A percentile compares a stretch with the other conserved stretches of the same genome.
These are phyloP conservation scores for Strigamia maritima DNA, from an alignment of 2,888 invertebrate genomes.

Conservation along the genomic window DNA sequence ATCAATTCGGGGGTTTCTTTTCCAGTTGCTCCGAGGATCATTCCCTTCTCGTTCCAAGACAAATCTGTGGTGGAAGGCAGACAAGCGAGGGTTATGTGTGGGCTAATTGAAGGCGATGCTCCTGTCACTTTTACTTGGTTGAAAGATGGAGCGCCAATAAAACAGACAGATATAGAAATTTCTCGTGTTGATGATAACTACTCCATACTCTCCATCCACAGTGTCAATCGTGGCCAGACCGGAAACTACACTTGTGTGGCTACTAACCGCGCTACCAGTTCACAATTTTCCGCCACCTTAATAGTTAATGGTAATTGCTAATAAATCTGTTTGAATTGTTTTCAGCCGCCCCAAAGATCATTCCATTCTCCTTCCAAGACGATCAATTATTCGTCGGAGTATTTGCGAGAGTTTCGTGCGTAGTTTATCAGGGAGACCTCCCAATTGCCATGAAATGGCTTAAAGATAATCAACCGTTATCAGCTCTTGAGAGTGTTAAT, in stretches of 20 bases:
- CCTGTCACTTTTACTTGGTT: slow-evolving; percentile 52
- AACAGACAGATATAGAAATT: not conserved
- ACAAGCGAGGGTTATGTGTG: slow-evolving; percentile 56
- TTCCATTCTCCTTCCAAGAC: slow-evolving; percentile 57
- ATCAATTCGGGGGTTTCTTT: too few relatives aligned
- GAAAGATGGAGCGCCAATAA: slow-evolving; percentile 53
- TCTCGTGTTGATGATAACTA: not conserved
- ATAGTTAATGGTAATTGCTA: too few relatives aligned
- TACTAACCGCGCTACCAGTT: too few relatives aligned
- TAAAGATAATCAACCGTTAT: slow-evolving; percentile 55
- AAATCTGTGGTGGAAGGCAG: too few relatives aligned
- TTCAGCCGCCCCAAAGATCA: slow-evolving; percentile 57
- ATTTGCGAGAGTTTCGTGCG: slow-evolving; percentile 56
- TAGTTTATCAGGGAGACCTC: slow-evolving; percentile 48
- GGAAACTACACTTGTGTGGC: too few relatives aligned
- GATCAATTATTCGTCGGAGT: slow-evolving; percentile 58
- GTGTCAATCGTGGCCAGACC: not conserved
- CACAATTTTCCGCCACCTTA: too few relatives aligned
- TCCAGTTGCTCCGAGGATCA: slow-evolving; percentile 51
- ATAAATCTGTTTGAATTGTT: too few relatives aligned
- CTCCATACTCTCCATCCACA: slow-evolving; percentile 28
- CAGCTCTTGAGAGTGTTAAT: slow-evolving; percentile 28
- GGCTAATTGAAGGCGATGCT: slow-evolving; percentile 47
- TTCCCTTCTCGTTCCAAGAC: slow-evolving; percentile 59
- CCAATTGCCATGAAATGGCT: slow-evolving; percentile 52